These are phyloP conservation scores for Xestia sexstrigata DNA, from an alignment of 2,888 invertebrate genomes.

Conservation along the genomic window DNA sequence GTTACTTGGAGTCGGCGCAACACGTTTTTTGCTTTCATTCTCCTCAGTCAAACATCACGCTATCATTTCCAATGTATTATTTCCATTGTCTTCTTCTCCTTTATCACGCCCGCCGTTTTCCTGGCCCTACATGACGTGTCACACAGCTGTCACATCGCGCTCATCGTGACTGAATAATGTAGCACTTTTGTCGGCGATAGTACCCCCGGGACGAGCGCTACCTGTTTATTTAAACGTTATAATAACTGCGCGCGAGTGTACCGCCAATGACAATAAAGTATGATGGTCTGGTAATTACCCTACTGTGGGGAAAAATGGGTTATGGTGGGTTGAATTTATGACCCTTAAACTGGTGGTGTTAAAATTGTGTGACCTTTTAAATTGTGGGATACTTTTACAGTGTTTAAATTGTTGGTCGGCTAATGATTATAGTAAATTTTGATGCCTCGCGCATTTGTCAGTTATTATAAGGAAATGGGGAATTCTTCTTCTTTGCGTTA, in stretches of 20 bases:
- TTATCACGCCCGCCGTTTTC: not conserved
- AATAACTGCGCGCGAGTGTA: constrained; percentile 58
- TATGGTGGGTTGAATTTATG: constrained; percentile 24
- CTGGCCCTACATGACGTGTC: constrained; percentile 50
- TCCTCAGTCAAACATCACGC: no score
- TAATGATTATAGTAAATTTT: not conserved
- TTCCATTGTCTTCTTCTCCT: not conserved
- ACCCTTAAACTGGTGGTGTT: not conserved
- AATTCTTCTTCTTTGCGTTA: not conserved
- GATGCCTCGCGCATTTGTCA: not conserved
- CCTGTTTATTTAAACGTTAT: constrained; percentile 61
- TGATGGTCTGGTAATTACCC: constrained; percentile 34
- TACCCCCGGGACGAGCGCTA: constrained; percentile 53
- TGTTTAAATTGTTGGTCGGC: not conserved
- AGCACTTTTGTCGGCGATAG: constrained; percentile 63
- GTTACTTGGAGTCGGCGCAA: no score
- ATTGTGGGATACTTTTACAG: not conserved
- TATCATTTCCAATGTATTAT: no score
- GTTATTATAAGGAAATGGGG: not conserved
- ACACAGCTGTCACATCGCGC: constrained; percentile 59
- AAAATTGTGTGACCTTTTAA: not conserved
- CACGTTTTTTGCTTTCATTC: no score
- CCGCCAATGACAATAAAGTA: constrained; percentile 29
- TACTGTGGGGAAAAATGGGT: constrained; percentile 41
- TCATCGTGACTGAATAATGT: constrained; percentile 66